Percentiles rank a stretch among this genome's conserved stretches.
phyloP scores from a whole-genome alignment of 2,113 vertebrate genomes.

The Hirundichthys speculiger region DNA sequence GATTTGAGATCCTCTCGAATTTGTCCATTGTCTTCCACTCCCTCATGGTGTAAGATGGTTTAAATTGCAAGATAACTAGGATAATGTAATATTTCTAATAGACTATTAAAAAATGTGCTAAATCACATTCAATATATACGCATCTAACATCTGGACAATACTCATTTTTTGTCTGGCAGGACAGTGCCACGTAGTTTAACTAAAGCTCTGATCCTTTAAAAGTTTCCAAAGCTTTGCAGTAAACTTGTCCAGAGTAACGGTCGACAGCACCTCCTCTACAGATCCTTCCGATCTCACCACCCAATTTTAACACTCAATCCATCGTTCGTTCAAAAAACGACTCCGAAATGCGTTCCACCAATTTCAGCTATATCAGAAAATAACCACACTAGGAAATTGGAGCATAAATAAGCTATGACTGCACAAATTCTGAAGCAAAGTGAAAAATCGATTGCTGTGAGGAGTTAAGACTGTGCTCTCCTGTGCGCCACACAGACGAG shows the following conservation, averaged over 20 bases:
- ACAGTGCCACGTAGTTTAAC: not conserved
- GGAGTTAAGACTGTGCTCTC: slow-evolving; percentile 53
- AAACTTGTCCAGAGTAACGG: slow-evolving; percentile 11
- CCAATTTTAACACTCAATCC: slow-evolving; percentile 47
- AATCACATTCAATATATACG: slow-evolving; percentile 18
- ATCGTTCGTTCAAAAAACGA: slow-evolving; percentile 28
- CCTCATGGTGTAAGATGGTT: slow-evolving; percentile 64
- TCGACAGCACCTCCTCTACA: slow-evolving; percentile 33
- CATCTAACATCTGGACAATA: not conserved
- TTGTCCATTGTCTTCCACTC: slow-evolving; percentile 72
- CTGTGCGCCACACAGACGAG: slow-evolving; percentile 68
- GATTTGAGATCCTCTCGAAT: slow-evolving; percentile 71
- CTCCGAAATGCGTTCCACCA: slow-evolving; percentile 13
- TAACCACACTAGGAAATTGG: slow-evolving; percentile 6
- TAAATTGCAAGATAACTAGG: slow-evolving; percentile 14
- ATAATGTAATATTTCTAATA: slow-evolving; percentile 4
- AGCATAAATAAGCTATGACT: not conserved
- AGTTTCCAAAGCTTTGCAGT: slow-evolving; percentile 15
- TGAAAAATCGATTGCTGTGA: slow-evolving; percentile 41
- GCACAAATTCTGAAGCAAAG: slow-evolving; percentile 27
- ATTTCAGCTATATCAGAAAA: slow-evolving; percentile 8
- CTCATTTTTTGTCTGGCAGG: too few species aligned
- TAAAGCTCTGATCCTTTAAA: slow-evolving; percentile 29
- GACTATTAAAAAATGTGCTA: slow-evolving; percentile 4
- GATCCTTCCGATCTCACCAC: slow-evolving; percentile 32